These are phyloP conservation scores for Argyrosomus regius DNA, from an alignment of 2,797 vertebrate species.

Conservation along the genomic window DNA sequence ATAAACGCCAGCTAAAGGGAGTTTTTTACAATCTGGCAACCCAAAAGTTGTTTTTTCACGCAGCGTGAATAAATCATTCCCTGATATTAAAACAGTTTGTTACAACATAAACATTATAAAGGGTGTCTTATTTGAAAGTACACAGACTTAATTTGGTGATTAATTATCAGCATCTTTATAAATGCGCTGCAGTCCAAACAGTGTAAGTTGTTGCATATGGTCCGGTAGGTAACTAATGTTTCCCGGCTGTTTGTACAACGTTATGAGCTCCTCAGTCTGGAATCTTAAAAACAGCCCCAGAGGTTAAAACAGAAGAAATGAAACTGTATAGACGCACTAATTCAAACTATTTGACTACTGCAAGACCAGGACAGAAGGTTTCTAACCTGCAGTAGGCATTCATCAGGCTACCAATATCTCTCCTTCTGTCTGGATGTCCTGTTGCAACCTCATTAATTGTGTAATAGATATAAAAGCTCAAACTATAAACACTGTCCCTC, in stretches of 20 bases:
- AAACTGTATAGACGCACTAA: not conserved
- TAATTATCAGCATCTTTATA: not conserved
- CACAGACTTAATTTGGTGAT: not conserved
- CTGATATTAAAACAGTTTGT: not conserved
- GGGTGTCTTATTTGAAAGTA: not conserved
- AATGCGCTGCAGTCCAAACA: not conserved
- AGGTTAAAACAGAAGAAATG: not conserved
- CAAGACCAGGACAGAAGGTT: not conserved
- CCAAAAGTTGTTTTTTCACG: not conserved
- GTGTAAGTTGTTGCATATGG: not conserved
- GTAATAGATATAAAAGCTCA: slow-evolving; percentile 47
- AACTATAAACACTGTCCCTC: slow-evolving; percentile 44
- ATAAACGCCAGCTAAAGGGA: not conserved
- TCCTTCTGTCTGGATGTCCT: slow-evolving; percentile 19
- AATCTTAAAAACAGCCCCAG: slow-evolving; percentile 13
- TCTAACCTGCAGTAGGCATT: not conserved
- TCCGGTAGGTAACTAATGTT: not conserved
- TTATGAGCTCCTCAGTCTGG: slow-evolving; percentile 2
- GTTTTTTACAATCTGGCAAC: slow-evolving; percentile 9
- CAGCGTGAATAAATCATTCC: not conserved
- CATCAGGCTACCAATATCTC: not conserved
- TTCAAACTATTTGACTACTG: slow-evolving; percentile 1
- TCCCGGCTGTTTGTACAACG: not conserved
- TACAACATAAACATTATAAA: not conserved
- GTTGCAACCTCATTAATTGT: slow-evolving; percentile 32